phyloP scores from a whole-genome alignment of 2,113 vertebrate species.

The Dinomys branickii region DNA sequence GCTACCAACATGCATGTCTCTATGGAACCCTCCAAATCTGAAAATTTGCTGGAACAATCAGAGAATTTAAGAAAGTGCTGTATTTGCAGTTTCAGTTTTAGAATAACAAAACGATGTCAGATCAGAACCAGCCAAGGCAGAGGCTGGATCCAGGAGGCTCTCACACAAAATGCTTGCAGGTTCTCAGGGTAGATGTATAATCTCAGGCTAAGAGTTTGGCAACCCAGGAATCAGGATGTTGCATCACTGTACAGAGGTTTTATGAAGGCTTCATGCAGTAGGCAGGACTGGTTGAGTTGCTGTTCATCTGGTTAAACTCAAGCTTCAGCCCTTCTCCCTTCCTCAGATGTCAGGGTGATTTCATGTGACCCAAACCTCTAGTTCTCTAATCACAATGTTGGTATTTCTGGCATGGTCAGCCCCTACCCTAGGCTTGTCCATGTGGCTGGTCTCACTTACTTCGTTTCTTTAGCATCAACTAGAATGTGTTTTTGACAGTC shows the following conservation, averaged over 20 bases:
- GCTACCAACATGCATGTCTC: neutral
- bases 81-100: neutral
- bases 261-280: neutral
- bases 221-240: neutral
- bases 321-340: neutral
- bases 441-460: fast-evolving
- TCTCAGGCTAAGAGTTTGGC: neutral
- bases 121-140: neutral
- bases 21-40: neutral
- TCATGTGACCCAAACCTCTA: neutral
- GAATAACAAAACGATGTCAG: neutral
- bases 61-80: neutral
- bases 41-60: neutral
- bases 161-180: neutral
- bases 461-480: neutral
- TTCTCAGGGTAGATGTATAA: neutral
- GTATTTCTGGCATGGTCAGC: neutral
- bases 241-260: neutral
- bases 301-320: neutral
- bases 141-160: neutral
- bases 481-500: neutral
- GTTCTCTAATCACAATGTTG: neutral
- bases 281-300: neutral
- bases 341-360: neutral
- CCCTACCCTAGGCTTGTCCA: neutral